phyloP scores from a whole-genome alignment of 1,140 invertebrate genomes.

The Atopsyche davidsoni region DNA sequence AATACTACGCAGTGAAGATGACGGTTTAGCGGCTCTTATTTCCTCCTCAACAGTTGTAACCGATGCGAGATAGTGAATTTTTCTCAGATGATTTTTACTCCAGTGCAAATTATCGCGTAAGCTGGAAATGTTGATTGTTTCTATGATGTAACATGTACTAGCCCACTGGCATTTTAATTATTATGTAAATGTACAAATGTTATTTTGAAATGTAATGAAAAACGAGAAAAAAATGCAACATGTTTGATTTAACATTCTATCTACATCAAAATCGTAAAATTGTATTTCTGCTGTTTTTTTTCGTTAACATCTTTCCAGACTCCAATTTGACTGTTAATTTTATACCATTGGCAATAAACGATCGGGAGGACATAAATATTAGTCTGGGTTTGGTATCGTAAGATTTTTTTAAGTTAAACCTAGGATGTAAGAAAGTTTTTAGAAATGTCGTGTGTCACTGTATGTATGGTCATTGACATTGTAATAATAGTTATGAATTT shows the following conservation, averaged over 20 bases:
- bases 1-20: slow-evolving; percentile 15
- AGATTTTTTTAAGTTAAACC: slow-evolving; percentile 28
- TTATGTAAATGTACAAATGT: slow-evolving; percentile 27
- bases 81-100: too few relatives aligned
- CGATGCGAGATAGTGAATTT: too few relatives aligned
- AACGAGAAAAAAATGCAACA: slow-evolving; percentile 12
- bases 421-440: slow-evolving; percentile 27
- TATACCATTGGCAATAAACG: slow-evolving; percentile 17
- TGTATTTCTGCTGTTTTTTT: slow-evolving; percentile 6
- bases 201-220: slow-evolving; percentile 25
- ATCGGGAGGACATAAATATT: slow-evolving; percentile 10
- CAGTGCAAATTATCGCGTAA: too few relatives aligned
- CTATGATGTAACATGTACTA: slow-evolving; percentile 8
- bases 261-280: too few relatives aligned
- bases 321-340: slow-evolving; percentile 16
- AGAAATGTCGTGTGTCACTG: slow-evolving; percentile 29
- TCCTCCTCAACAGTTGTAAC: too few relatives aligned
- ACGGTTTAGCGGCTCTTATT: slow-evolving; percentile 4
- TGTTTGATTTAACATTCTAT: slow-evolving; percentile 12
- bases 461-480: slow-evolving; percentile 29
- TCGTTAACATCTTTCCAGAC: slow-evolving; percentile 17
- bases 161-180: slow-evolving; percentile 20
- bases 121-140: slow-evolving; percentile 18
- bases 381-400: slow-evolving; percentile 22
- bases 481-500: slow-evolving; percentile 29